Base-by-base conservation (phyloP, 1,140 invertebrate species). In the Drosophila sulfurigaster region DNA sequence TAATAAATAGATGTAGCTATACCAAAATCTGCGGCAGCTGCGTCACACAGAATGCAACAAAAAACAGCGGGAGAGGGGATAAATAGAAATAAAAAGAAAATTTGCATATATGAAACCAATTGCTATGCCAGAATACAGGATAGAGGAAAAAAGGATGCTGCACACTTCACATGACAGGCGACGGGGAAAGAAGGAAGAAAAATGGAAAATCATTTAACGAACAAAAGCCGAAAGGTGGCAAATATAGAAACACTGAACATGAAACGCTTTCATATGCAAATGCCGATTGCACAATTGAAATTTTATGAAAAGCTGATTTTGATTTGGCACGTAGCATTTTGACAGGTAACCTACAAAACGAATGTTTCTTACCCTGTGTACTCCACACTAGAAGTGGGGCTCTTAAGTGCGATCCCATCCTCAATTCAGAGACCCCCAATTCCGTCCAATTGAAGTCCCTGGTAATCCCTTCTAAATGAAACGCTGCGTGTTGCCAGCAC, bases 251-350 rank as follows among this genome's bases (percentile, higher is more conserved):
- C 58, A 28, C 35, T 16, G 28, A 69, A 71, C 71, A 78, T 75
- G 67, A 82, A 81, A 72, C 64, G 85, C 85, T 89, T 89, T 89
- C 81, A 89, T 89, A 89, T 89, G 81, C 85, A 89, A 89, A 89
- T 88, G 64, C 13, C 45, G 83, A 69, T 76, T 58, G 72, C 66
- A 68, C 77, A 81, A 68, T 65, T 68, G 41, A 65, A 64, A 57
- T 20, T 64, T 54, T 78, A 86, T 82, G 71, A 64, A 70, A 81
- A 76, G 77, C 81, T 89, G 85, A 89, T 89, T 89, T 89, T 89
- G 85, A 89, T 89, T 90, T 85, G 77, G 81, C 85, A 89, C 85
- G 85, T 89, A 90, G 71, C 63, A 49, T 46, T 45, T 49, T 38
- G 54, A 71, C 57, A 64, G 64, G 63, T 73, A 74, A 60, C 32